These are phyloP conservation scores for Delia radicum DNA, from an alignment of 1,140 invertebrate species.

Conservation along the genomic window DNA sequence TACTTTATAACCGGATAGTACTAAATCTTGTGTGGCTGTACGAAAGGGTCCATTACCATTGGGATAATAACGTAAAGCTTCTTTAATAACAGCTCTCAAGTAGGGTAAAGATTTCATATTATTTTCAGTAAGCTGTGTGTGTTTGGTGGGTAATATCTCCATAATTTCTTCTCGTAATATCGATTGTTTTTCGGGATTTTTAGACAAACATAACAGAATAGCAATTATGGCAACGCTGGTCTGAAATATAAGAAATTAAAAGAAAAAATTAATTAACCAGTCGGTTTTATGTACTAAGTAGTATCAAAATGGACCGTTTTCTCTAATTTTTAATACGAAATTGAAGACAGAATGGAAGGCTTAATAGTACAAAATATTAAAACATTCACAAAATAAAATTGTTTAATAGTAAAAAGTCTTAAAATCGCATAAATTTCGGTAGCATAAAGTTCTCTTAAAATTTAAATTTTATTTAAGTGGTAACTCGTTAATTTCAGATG, in stretches of 20 bases:
- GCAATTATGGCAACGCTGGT: constrained; percentile 34
- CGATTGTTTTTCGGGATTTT: constrained; percentile 67
- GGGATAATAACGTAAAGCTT: constrained; percentile 61
- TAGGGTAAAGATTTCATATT: constrained; percentile 62
- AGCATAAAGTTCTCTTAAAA: too few relatives aligned
- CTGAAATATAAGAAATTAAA: constrained; percentile 21
- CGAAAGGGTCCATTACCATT: constrained; percentile 59
- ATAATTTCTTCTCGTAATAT: constrained; percentile 67
- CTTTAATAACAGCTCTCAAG: constrained; percentile 67
- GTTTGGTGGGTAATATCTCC: constrained; percentile 56
- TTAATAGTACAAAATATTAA: too few relatives aligned
- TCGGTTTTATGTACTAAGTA: too few relatives aligned
- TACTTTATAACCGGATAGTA: constrained; percentile 61
- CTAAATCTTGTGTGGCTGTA: constrained; percentile 58
- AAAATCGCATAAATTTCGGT: too few relatives aligned
- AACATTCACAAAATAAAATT: too few relatives aligned
- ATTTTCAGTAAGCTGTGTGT: constrained; percentile 58
- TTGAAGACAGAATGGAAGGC: too few relatives aligned
- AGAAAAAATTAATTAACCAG: background rate
- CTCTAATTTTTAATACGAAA: too few relatives aligned
- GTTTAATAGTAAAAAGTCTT: too few relatives aligned
- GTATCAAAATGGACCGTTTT: too few relatives aligned
- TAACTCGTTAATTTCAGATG: too few relatives aligned
- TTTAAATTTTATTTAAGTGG: too few relatives aligned
- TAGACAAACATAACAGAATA: constrained; percentile 58